These are phyloP conservation scores for Sialis lutaria DNA, from an alignment of 2,888 invertebrate genomes.

Conservation along the genomic window DNA sequence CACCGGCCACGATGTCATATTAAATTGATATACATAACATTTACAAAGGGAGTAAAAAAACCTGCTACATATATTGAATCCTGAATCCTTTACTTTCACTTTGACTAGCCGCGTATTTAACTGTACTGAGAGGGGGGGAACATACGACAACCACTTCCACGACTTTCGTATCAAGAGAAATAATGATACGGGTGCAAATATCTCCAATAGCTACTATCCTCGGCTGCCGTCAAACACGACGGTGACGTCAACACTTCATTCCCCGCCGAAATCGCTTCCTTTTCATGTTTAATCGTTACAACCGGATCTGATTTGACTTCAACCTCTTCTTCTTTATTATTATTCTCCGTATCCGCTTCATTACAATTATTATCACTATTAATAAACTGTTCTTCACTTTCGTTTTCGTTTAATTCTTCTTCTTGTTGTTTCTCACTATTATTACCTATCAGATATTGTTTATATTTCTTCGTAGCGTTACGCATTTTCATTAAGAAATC, in stretches of 20 bases:
- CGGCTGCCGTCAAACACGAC: constrained; percentile 14
- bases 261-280: constrained; percentile 6
- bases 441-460: constrained; percentile 24
- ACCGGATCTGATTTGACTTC: constrained; percentile 10
- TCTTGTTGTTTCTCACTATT: not conserved
- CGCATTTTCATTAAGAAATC: constrained; percentile 55
- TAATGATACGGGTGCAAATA: constrained; percentile 40
- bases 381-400: constrained; percentile 3
- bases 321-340: constrained; percentile 8
- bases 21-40: too few species aligned
- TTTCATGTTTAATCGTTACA: not conserved
- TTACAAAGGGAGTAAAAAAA: too few species aligned
- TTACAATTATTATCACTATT: constrained; percentile 5
- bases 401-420: not conserved
- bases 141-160: too few species aligned
- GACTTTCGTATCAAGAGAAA: constrained; percentile 22
- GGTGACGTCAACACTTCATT: constrained; percentile 14
- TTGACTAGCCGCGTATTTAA: not conserved
- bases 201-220: constrained; percentile 30
- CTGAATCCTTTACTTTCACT: not conserved
- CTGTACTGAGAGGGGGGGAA: too few species aligned
- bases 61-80: not conserved
- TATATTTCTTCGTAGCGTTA: constrained; percentile 46
- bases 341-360: constrained; percentile 2
- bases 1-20: too few species aligned